Conservation (phyloP, 2,113 vertebrate species). For the Sigmodon hispidus region DNA sequence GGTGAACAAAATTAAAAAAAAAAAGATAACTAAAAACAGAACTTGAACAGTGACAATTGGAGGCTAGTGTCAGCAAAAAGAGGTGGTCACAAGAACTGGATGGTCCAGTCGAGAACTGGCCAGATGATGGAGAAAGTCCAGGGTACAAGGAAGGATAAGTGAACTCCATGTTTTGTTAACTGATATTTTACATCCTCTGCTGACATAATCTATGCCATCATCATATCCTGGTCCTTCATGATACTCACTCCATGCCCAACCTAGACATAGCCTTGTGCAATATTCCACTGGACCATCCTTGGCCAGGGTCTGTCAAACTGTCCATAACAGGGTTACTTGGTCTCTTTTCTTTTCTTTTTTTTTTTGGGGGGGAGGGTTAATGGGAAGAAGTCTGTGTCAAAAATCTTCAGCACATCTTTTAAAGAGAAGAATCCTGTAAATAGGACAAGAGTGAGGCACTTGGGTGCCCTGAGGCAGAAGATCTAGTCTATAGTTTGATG, state of each 20-base stretch:
- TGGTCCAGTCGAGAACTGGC: neutral
- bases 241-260: neutral
- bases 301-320: neutral
- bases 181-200: neutral
- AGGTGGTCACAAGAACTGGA: rapidly evolving
- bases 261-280: neutral
- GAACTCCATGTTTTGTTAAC: neutral
- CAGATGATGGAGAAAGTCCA: neutral
- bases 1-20: neutral
- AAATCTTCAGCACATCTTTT: neutral
- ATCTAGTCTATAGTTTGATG: neutral
- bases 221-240: neutral
- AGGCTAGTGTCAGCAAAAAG: no score
- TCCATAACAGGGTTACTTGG: no score
- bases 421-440: neutral
- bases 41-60: neutral
- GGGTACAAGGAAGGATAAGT: neutral
- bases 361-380: no score
- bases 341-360: neutral
- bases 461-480: neutral
- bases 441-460: neutral
- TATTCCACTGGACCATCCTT: neutral
- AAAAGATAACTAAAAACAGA: neutral
- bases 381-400: neutral
- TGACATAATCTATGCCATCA: rapidly evolving